Evolutionary conservation across 2,888 invertebrate genomes (phyloP).

Genomic region (Eutolmus rufibarbis): DNA sequence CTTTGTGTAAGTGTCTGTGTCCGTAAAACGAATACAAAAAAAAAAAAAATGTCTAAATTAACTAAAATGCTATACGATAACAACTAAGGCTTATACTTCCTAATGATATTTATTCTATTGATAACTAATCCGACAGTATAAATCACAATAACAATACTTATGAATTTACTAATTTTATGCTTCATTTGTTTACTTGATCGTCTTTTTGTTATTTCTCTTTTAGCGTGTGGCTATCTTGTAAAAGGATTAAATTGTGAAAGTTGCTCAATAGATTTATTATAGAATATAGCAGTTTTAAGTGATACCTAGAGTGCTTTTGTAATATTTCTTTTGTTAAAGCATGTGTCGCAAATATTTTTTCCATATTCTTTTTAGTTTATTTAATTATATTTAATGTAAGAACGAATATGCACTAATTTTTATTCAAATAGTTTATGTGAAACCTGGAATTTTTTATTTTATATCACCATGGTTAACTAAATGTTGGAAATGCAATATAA

Average conservation of each 20-base stretch:
- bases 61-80: conserved; percentile 18
- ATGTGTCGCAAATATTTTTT: neutral
- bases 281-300: conserved; percentile 7
- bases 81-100: conserved; percentile 25
- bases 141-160: conserved; percentile 26
- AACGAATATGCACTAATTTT: neutral
- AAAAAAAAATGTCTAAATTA: conserved; percentile 1
- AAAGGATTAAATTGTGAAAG: conserved; percentile 37
- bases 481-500: neutral
- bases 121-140: conserved; percentile 11
- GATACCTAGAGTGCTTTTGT: conserved; percentile 13
- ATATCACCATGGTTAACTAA: neutral
- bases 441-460: neutral
- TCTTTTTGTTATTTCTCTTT: conserved; percentile 35
- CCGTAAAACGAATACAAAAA: conserved; percentile 22
- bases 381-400: neutral
- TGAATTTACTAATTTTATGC: conserved; percentile 38
- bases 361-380: neutral
- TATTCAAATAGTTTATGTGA: neutral
- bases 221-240: conserved; percentile 41
- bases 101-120: conserved; percentile 13
- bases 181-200: conserved; percentile 43
- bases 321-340: neutral
- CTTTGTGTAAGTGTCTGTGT: conserved; percentile 31
- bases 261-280: conserved; percentile 6